Evolutionary conservation across 2,888 invertebrate genomes (phyloP).

Genomic region (Caenorhabditis sinica): DNA sequence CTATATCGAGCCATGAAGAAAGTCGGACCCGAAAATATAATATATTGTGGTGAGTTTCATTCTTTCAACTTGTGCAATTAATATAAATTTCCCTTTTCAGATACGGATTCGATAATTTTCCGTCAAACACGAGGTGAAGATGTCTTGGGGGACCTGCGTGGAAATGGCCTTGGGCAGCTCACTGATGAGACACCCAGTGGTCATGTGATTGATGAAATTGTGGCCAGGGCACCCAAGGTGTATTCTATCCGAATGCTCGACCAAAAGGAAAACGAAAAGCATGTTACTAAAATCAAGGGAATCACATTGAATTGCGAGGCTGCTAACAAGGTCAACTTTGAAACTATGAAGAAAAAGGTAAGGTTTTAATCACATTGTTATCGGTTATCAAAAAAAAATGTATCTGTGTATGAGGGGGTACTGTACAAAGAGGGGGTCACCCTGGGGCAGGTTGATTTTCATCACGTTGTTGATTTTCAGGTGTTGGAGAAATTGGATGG

Average conservation of each 20-base stretch:
- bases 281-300: background rate
- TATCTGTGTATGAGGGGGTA: too few species aligned
- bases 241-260: background rate
- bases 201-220: background rate
- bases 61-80: too few species aligned
- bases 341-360: background rate
- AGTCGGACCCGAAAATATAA: background rate
- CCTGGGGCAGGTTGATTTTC: too few species aligned
- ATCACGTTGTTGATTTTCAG: too few species aligned
- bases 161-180: background rate
- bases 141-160: background rate
- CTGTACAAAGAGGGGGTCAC: too few species aligned
- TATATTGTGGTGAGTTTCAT: constrained; percentile 28
- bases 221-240: constrained; percentile 13
- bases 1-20: background rate
- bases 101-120: constrained; percentile 25
- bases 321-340: background rate
- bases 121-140: background rate
- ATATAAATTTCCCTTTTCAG: background rate
- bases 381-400: too few species aligned
- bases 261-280: too few species aligned
- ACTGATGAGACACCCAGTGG: background rate
- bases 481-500: background rate
- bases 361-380: background rate
- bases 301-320: background rate